Base-by-base conservation (phyloP, 2,888 invertebrate species). In the Tachina grossa region DNA sequence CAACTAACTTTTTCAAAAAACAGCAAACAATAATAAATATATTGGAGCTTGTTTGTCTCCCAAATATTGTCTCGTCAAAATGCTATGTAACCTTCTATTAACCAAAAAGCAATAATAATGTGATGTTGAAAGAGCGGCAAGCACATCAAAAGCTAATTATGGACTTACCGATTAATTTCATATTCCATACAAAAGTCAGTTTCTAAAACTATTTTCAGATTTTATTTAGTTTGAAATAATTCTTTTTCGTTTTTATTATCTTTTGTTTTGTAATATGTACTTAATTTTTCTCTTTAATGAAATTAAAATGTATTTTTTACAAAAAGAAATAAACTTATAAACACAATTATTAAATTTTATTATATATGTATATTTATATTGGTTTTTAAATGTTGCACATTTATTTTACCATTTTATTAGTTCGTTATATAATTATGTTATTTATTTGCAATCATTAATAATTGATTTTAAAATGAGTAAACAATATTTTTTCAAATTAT, bases 381-480 rank as follows among this genome's bases (percentile, higher is more conserved):
- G 19, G 41, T 71, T 80, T 76, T 72, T 78, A 74, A 77, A 78
- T 82, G 68, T 82, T 85, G 68, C 82, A 82, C 85, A 85, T 85
- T 85, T 81, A 81, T 77, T 68, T 72, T 53, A 49, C 65, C 10
- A 51, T 61, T 77, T 68, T 41, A 39, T 76, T 66, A 68, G 22
- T 81, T 53, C 10, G 14, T 68, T 51, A 51, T 81, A 74, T 81
- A 59, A 59, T 74, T 72, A 55, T 79, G 13, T 71, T 61, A 61
- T 51, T 69, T 80, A 65, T 6, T 6, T 72, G 10, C 61, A 68
- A 22, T 81, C 68, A 61, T 43, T 74, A 74, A 41, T 80, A 14
- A 45, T 55, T 55, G 22, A 81, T 87, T 88, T 87, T 87, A 79
- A 84, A 89, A 88, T 88, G 84, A 87, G 76, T 79, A 49, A 77